A percentile compares a stretch with the other conserved stretches of the same genome.
Evolutionary conservation across 1,140 invertebrate species (phyloP).

Genomic region (Drosophila orena): DNA sequence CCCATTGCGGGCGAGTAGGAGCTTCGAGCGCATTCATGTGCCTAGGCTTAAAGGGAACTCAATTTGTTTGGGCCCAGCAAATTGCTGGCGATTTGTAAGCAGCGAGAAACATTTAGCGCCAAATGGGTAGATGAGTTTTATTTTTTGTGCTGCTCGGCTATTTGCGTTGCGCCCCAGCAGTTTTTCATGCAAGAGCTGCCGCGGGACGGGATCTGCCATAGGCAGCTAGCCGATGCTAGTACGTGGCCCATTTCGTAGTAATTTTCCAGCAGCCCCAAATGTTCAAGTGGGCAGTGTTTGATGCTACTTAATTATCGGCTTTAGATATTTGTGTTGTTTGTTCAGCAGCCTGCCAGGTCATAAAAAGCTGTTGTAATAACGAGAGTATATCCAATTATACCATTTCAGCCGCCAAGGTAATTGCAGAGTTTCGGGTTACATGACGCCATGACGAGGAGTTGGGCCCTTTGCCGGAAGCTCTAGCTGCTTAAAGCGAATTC

Average conservation of each 20-base stretch:
- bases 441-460: slow-evolving; percentile 32
- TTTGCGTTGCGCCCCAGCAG: slow-evolving; percentile 56
- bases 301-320: slow-evolving; percentile 63
- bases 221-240: slow-evolving; percentile 13
- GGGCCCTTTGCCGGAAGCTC: slow-evolving; percentile 34
- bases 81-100: slow-evolving; percentile 60
- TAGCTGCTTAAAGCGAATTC: slow-evolving; percentile 24
- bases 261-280: not conserved
- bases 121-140: slow-evolving; percentile 53
- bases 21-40: slow-evolving; percentile 28
- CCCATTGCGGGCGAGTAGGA: slow-evolving; percentile 50
- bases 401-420: slow-evolving; percentile 45
- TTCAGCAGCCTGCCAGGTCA: slow-evolving; percentile 28
- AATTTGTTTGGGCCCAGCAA: slow-evolving; percentile 50
- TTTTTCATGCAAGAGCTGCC: slow-evolving; percentile 56
- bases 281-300: slow-evolving; percentile 13
- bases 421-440: slow-evolving; percentile 29
- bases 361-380: slow-evolving; percentile 46
- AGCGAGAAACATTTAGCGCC: slow-evolving; percentile 55
- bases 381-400: slow-evolving; percentile 42
- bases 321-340: slow-evolving; percentile 40
- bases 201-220: slow-evolving; percentile 25
- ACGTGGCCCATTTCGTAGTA: slow-evolving; percentile 25
- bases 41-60: slow-evolving; percentile 43
- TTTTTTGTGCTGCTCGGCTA: slow-evolving; percentile 17